Base-by-base conservation (phyloP, 2,888 invertebrate genomes). In the Diachrysia chrysitis region DNA sequence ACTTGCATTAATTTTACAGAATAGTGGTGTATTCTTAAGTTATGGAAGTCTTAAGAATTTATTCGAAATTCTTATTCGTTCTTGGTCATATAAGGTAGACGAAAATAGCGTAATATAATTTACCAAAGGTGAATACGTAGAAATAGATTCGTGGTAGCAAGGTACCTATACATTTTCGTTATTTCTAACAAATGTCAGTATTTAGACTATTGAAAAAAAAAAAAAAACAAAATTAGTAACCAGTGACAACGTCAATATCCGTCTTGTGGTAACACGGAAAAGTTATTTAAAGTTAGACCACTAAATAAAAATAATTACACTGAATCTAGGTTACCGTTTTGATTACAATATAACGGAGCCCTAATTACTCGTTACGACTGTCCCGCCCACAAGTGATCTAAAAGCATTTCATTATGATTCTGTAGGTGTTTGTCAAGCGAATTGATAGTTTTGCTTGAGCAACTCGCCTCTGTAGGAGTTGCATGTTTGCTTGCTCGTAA, bases 371-470 rank as follows among this genome's bases (percentile, higher is more conserved):
- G 58, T 69, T 71, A 63, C 32, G 61, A 63, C 56, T 58, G 77
- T 75, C 71, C 32, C 82, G 74, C 82, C 82, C 82, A 82, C 82
- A 35, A 48, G 17, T 78, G 83, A 71, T 78, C 82, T 79, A 81
- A 78, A 83, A 81, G 69, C 83, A 83, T 82, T 66, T 67, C 58
- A 82, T 83, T 74, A 79, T 35, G 57, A 68, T 70, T 61, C 80
- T 57, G 83, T 83, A 82, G 82, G 82, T 72, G 82, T 70, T 54
- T 46, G 63, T 67, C 23, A 56, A 66, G 69, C 68, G 57, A 67
- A 66, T 72, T 64, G 37, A 72, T 59, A 54, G 66, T 53, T 67
- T 68, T 35, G 63, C 48, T 76, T 71, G 62, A 48, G 69, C 70
- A 83, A 81, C 57, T 12, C 46, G 55, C 12, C 37, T n/a, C 32